Percentiles rank a stretch among this genome's conserved stretches.
These are phyloP conservation scores for Pangasius larnaudii DNA, from an alignment of 2,797 vertebrate genomes.

Conservation along the genomic window DNA sequence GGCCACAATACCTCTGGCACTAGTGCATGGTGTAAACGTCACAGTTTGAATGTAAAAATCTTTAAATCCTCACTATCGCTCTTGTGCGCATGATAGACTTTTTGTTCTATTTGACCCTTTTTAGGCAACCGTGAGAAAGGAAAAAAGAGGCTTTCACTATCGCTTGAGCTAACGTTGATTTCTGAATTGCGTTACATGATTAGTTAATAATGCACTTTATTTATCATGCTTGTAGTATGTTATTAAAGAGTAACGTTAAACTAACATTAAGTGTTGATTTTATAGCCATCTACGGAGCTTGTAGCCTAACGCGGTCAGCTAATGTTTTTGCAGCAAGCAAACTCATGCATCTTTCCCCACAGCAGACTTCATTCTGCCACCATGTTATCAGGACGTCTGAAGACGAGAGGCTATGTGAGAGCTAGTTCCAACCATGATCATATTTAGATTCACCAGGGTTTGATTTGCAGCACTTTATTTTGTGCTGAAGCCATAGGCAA, in stretches of 20 bases:
- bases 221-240: background rate
- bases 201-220: background rate
- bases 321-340: background rate
- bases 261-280: background rate
- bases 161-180: background rate
- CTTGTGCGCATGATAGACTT: background rate
- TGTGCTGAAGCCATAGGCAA: background rate
- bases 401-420: background rate
- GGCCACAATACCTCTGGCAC: background rate
- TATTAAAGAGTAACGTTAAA: background rate
- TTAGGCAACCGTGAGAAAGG: background rate
- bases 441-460: background rate
- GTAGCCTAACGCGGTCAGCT: background rate
- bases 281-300: background rate
- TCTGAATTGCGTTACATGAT: background rate
- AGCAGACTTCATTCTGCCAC: background rate
- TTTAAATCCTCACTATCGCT: background rate
- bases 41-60: conserved; percentile 15
- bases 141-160: background rate
- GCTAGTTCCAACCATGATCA: background rate
- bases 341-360: background rate
- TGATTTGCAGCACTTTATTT: background rate
- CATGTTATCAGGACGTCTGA: background rate
- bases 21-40: background rate
- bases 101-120: background rate